Base-by-base conservation (phyloP, 2,888 invertebrate species). In the Phengaris arion region DNA sequence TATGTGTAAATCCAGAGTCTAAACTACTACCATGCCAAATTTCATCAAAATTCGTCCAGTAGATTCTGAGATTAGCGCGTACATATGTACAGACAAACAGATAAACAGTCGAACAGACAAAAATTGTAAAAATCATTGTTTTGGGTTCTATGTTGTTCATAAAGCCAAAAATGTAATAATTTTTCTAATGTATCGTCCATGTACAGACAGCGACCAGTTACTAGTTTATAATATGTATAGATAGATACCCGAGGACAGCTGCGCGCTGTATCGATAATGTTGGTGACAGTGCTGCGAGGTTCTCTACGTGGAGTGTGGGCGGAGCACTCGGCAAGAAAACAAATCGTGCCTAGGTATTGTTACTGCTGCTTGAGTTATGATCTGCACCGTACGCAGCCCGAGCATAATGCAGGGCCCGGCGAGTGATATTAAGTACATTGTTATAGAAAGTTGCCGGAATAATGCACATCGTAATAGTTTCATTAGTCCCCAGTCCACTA, bases 241-340 rank as follows among this genome's bases (percentile, higher is more conserved):
- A 22, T 76, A 68, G 76, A 76, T 75, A 77, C 57, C 59, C 64
- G 74, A 74, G 75, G 74, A 72, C 73, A 77, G 75, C 77, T 73
- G 76, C 54, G 70, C 73, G 70, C 13, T 3, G 68, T 35, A 46
- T 45, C 68, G 9, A 46, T 54, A 52, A 72, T 52, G 51, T 52
- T 13, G 52, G 51, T 8, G 9, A 48, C 68, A 22, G 15, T n/a
- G 6, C 13, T 54, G 13, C 35, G 54, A 13, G 69, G 52, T 57
- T 51, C 55, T 75, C 75, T 69, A 22, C 59, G 59, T 59, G 22
- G 54, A 52, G n/a, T 55, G 69, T 75, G 69, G 70, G 70, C 54
- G 70, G 69, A 69, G 69, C 22, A 57, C 57, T 75, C 69, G n/a
- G 57, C 55, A 69, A 55, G 57, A 55, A 70, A 75, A 75, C 75